phyloP scores from a whole-genome alignment of 2,797 vertebrate genomes.

The Paguma larvata region DNA sequence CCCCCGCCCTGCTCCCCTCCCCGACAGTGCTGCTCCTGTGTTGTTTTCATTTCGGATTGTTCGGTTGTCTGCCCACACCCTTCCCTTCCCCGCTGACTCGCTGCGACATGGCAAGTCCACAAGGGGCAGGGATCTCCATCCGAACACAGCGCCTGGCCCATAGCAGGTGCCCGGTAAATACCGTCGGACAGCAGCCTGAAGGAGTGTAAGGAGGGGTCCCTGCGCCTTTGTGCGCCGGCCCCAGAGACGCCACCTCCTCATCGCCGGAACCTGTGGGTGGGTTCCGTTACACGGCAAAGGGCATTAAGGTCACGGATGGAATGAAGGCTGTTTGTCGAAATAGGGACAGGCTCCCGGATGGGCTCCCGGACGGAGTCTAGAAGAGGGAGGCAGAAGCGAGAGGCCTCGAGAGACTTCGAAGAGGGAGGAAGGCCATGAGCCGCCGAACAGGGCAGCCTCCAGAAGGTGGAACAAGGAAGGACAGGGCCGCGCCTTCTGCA shows the following conservation, averaged over 20 bases:
- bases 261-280: background rate
- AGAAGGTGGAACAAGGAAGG: background rate
- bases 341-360: background rate
- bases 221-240: background rate
- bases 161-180: too few relatives aligned
- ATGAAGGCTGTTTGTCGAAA: background rate
- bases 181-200: too few relatives aligned
- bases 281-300: background rate
- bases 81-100: too few relatives aligned
- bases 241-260: background rate
- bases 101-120: too few relatives aligned
- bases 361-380: background rate
- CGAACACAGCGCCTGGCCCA: too few relatives aligned
- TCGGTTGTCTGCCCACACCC: background rate
- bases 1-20: too few relatives aligned
- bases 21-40: fast-evolving
- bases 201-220: too few relatives aligned
- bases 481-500: background rate
- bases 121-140: too few relatives aligned
- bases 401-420: background rate
- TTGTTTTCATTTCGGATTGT: background rate
- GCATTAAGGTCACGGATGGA: background rate
- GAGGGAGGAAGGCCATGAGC: fast-evolving
- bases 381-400: background rate
- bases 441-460: background rate